phyloP scores from a whole-genome alignment of 2,888 invertebrate genomes.

The Gibbula magus region DNA sequence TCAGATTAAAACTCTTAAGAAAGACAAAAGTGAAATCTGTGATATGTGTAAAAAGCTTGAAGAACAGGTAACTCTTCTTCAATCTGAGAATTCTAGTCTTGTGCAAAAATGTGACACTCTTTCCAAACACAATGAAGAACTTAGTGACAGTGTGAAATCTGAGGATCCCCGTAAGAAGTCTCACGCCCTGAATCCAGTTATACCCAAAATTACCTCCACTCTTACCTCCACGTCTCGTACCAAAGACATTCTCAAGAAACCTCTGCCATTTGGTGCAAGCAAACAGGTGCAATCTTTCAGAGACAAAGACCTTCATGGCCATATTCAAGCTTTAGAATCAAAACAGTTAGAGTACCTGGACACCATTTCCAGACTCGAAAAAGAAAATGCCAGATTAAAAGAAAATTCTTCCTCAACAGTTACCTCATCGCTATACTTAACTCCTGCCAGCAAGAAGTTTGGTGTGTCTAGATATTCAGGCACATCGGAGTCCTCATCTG shows the following conservation, averaged over 20 bases:
- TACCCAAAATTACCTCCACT: slow-evolving; percentile 19
- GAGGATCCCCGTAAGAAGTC: slow-evolving; percentile 19
- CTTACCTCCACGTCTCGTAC: not conserved
- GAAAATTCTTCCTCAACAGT: not conserved
- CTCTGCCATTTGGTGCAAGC: slow-evolving; percentile 17
- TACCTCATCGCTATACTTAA: not conserved
- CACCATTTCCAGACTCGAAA: not conserved
- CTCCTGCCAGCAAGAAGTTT: slow-evolving; percentile 3
- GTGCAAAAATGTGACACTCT: slow-evolving; percentile 18
- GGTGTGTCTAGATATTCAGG: not conserved
- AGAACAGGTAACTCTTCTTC: not conserved
- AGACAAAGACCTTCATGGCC: not conserved
- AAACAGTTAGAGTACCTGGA: not conserved
- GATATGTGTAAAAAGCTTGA: slow-evolving; percentile 31
- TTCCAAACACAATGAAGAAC: not conserved
- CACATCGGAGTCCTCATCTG: slow-evolving; percentile 8
- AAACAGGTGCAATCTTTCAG: slow-evolving; percentile 14
- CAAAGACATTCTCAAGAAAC: slow-evolving; percentile 7
- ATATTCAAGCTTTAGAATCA: not conserved
- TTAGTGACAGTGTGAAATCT: not conserved
- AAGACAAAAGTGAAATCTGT: slow-evolving; percentile 33
- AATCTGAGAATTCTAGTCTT: slow-evolving; percentile 33
- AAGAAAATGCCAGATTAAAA: not conserved
- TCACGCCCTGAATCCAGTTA: not conserved
- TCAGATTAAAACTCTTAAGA: slow-evolving; percentile 23